Base-by-base conservation (phyloP, 1,140 invertebrate species). In the Dinoponera quadriceps region DNA sequence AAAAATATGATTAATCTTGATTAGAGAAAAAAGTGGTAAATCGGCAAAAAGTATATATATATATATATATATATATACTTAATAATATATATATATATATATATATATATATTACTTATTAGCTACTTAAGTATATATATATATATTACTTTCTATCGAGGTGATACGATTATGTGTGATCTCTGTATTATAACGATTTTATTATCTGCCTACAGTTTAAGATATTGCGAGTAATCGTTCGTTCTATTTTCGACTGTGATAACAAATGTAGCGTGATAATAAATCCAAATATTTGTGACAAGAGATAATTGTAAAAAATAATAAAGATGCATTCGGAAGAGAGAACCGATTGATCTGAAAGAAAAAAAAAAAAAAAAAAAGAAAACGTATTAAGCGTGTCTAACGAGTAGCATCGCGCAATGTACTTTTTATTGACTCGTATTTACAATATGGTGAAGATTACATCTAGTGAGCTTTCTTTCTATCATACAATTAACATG, bases 401-500 rank as follows among this genome's bases (percentile, higher is more conserved):
- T 65, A 68, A 55, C 54, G 49, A 83, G 51, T 68, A 71, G 29
- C 44, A 60, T 22, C 18, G n/a, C 22, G 18, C 25, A 27, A 18
- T 11, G 69, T 71, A 7, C 49, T 51, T 62, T 68, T 55, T 25
- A 57, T 65, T 25, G 3, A 51, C 4, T 57, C 51, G 33, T 29
- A 78, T 78, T 84, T 54, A 84, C 54, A 38, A 65, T 18, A 87
- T 48, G 20, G 68, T 94, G 93, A 69, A 94, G 91, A 89, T 91
- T 91, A 85, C 94, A 94, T 62, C 80, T 91, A 54, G 89, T 90
- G 44, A 94, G 86, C 88, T 94, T 94, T 85, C 94, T 94, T 55
- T 94, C 91, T 84, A 94, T 91, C 88, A 94, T 91, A 91, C 93
- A 94, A 85, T 93, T 94, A 0, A 94, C 93, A 49, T 94, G 94